Base-by-base conservation (phyloP, 2,888 invertebrate species). In the Psococerastis gibbosa region DNA sequence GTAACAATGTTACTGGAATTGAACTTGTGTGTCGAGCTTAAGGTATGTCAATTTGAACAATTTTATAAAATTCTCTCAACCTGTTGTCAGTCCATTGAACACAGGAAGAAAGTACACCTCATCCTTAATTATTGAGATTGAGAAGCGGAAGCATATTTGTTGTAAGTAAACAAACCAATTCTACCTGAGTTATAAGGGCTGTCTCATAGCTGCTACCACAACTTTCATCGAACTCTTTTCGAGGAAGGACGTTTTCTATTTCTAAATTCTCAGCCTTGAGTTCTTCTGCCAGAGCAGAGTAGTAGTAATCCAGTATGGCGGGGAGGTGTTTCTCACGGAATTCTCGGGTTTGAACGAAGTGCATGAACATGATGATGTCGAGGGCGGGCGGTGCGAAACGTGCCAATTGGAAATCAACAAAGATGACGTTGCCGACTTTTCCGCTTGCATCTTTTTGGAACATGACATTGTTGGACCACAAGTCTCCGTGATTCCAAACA, bases 401-500 rank as follows among this genome's bases (percentile, higher is more conserved):
- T 5, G 38, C 6, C 5, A 38, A 20, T 20, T 38, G 38, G 18
- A 20, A 38, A 11, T 38, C 38, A 9, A 38, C 11, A n/a, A n/a
- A n/a, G 18, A 38, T 17, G 20, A 17, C 9, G 11, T 6, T 11
- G 6, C 11, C 27, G 8, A 27, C 6, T 20, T 38, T 18, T 3
- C 3, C 6, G 4, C n/a, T 38, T 18, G n/a, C 18, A 11, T 38
- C 13, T 4, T 11, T 3, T n/a, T n/a, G n/a, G 20, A 38, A 38
- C 22, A 38, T 9, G 22, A 38, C 20, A 22, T 38, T 38, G 38
- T 38, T 38, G 16, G 22, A 20, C 38, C 38, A 38, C 20, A 38
- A 38, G 11, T 38, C 38, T 6, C 38, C 38, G 4, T 38, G 38
- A 15, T 18, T 20, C 20, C 17, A 38, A 38, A 20, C 20, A 11